These are phyloP conservation scores for Orcinus orca DNA, from an alignment of 2,113 vertebrate species.

Conservation along the genomic window DNA sequence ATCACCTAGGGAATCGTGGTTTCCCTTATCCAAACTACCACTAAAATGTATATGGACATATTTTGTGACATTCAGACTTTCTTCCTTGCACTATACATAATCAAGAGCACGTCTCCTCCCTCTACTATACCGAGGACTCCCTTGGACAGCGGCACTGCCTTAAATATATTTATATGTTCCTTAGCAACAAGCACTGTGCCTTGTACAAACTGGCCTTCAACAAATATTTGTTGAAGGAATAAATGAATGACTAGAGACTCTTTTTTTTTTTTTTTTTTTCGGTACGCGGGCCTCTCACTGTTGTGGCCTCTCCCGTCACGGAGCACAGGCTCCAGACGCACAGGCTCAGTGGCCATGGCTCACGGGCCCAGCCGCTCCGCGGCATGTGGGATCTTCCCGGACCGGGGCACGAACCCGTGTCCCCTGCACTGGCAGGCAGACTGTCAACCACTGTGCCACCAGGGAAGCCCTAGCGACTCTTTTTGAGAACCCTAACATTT, in stretches of 20 bases:
- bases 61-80: not conserved
- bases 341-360: no score
- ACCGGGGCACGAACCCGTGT: no score
- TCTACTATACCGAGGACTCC: fast-evolving
- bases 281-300: no score
- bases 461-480: not conserved
- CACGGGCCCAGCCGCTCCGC: no score
- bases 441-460: no score
- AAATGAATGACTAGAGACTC: not conserved
- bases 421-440: no score
- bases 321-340: no score
- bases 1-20: not conserved
- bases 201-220: not conserved
- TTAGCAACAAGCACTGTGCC: not conserved
- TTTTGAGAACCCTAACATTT: not conserved
- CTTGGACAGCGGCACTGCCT: no score
- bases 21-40: not conserved
- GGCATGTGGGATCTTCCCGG: no score
- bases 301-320: no score
- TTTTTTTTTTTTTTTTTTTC: not conserved
- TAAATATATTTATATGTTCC: not conserved
- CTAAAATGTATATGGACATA: not conserved
- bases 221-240: not conserved
- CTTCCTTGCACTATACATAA: not conserved
- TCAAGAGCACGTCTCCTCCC: not conserved